phyloP scores from a whole-genome alignment of 2,113 vertebrate species.

The Chascanopsetta lugubris region DNA sequence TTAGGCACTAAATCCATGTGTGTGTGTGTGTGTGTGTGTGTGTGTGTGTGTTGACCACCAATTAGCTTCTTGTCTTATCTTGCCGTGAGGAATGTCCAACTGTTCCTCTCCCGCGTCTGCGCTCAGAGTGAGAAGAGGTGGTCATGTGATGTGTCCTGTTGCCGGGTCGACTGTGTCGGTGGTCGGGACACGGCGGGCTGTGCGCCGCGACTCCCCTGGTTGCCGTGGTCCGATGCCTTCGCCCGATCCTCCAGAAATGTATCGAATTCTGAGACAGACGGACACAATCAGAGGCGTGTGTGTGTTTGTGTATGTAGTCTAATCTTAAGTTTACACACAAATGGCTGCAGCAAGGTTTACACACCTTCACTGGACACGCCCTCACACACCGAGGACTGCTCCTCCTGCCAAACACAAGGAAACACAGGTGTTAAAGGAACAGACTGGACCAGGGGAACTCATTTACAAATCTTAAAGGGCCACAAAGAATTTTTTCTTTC shows the following conservation, averaged over 20 bases:
- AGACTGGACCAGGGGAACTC: too few relatives aligned
- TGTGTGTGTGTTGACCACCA: background rate
- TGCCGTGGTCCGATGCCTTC: conserved; percentile 46
- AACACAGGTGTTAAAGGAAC: background rate
- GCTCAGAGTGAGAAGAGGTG: conserved; percentile 79
- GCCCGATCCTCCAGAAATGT: conserved; percentile 77
- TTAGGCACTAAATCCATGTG: conserved; percentile 7
- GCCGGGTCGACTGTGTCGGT: conserved; percentile 37
- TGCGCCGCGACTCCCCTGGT: conserved; percentile 1
- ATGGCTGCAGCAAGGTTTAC: background rate
- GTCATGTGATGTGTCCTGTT: conserved; percentile 72
- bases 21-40: too few relatives aligned
- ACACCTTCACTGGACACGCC: conserved; percentile 81
- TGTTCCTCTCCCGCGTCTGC: background rate
- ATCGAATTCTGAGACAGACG: conserved; percentile 73
- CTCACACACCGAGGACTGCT: conserved; percentile 62
- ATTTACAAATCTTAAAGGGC: too few relatives aligned
- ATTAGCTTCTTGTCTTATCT: conserved; percentile 31
- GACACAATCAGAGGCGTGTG: background rate
- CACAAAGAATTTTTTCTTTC: too few relatives aligned
- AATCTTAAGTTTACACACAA: conserved; percentile 9
- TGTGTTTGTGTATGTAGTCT: background rate
- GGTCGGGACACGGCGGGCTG: conserved; percentile 42
- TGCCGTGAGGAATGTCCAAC: too few relatives aligned
- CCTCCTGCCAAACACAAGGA: conserved; percentile 54